Base-by-base conservation (phyloP, 2,797 vertebrate species). In the Otolemur crassicaudatus region DNA sequence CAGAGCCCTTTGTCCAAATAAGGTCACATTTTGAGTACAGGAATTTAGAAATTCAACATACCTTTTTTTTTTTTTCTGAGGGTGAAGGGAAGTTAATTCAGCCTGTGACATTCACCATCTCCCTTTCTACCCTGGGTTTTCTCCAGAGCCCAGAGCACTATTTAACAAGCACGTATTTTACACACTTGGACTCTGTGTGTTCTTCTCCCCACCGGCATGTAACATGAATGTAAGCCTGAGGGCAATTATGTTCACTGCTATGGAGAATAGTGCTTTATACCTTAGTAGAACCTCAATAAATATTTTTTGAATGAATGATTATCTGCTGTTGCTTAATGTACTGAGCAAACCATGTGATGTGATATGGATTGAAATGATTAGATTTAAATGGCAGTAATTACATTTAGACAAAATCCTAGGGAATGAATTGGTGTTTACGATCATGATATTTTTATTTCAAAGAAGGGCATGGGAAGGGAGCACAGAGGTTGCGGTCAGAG, bases 81-180 rank as follows among this genome's bases (percentile, higher is more conserved):
- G 4, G 7, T 11, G 7, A 17, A 16, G 14, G 17, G 11, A 31
- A n/a, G 25, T 58, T 56, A 82, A 75, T 46, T 91, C 53, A 81
- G 22, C 58, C 27, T 1, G 0, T 46, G 87, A 73, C 22, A 80
- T 20, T 77, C 29, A 67, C 49, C 7, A 34, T 75, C 7, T 73
- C 29, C 70, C 87, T 93, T 75, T 34, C 13, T 49, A 61, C 10
- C 73, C 23, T 53, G 40, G 67, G 40, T 89, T 96, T 96, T 95
- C 56, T 53, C 4, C 11, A 37, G 5, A 77, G 40, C 34, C 63
- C 5, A 20, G 31, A 89, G 43, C 5, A 53, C 1, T n/a, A 14
- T 82, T 49, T 79, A 90, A 70, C 40, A 61, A 29, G 16, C 9
- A 25, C 22, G 7, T 40, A 31, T 5, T 73, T 86, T 76, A 20